A percentile compares a stretch with the other conserved stretches of the same genome.
Conservation (phyloP, 2,113 vertebrate species). For the Oenanthe melanoleuca region DNA sequence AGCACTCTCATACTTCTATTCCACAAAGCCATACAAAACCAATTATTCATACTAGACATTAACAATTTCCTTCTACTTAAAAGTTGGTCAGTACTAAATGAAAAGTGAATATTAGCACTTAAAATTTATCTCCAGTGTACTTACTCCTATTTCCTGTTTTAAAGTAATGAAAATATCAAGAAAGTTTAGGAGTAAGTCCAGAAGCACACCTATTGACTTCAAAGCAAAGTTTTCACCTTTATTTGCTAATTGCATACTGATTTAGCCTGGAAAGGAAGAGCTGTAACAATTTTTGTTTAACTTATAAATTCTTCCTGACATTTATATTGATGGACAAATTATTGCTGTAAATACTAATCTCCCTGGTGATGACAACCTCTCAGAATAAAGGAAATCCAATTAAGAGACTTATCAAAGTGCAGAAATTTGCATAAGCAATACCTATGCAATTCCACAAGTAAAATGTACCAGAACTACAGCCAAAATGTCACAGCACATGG, state of each 20-base stretch:
- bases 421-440: neutral
- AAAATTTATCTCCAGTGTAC: neutral
- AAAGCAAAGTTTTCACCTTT: neutral
- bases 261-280: neutral
- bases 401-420: neutral
- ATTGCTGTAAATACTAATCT: neutral
- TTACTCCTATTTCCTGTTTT: neutral
- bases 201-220: neutral
- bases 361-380: neutral
- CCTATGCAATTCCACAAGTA: neutral
- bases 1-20: neutral
- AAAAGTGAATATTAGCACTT: neutral
- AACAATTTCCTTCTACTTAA: neutral
- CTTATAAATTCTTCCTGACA: neutral
- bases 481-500: neutral
- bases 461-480: neutral
- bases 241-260: neutral
- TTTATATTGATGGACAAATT: neutral
- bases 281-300: neutral
- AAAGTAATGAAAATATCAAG: neutral
- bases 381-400: neutral
- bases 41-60: neutral
- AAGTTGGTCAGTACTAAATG: neutral
- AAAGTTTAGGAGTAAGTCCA: neutral
- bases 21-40: neutral